Base-by-base conservation (phyloP, 2,888 invertebrate genomes). In the Ennomos quercinarius region DNA sequence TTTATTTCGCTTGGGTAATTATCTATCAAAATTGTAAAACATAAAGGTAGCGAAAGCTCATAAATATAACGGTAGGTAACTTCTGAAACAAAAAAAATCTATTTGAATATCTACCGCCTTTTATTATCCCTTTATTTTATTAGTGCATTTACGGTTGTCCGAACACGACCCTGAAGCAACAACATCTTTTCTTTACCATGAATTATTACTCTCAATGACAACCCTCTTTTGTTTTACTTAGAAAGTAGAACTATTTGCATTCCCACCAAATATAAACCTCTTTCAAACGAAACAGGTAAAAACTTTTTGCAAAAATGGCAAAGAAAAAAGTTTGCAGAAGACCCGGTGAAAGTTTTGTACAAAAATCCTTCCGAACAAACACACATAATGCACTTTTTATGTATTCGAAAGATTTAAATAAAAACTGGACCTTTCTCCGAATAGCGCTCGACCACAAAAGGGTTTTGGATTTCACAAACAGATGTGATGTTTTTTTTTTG, bases 381-480 rank as follows among this genome's bases (percentile, higher is more conserved):
- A 82, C 59, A 71, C 72, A 80, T 82, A 81, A 83, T 83, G 77
- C 73, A 57, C 68, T 77, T 84, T 88, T 84, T 87, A 84, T 84
- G 73, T 72, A 66, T 64, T 62, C 57, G 51, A 52, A 60, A 76
- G 68, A 76, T 75, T 68, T 73, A 78, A 83, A 86, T 87, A 86
- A 78, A 72, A 68, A 72, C 66, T 65, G 76, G 74, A 76, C 79
- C 80, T 82, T 83, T 81, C 83, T 81, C 74, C 82, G 86, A 87
- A 88, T 74, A 72, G 72, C 42, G 39, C 66, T 68, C 72, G 69
- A 74, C 75, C 78, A 89, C 88, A 90, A 90, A 91, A 87, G 90
- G 91, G 90, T 87, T 91, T 89, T 84, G 74, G 71, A 83, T 91
- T 88, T 87, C 89, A 85, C 80, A 80, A 81, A 84, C 85, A 87